Percentiles rank a stretch among this genome's conserved stretches.
phyloP scores from a whole-genome alignment of 2,113 vertebrate genomes.

The Saccopteryx leptura region DNA sequence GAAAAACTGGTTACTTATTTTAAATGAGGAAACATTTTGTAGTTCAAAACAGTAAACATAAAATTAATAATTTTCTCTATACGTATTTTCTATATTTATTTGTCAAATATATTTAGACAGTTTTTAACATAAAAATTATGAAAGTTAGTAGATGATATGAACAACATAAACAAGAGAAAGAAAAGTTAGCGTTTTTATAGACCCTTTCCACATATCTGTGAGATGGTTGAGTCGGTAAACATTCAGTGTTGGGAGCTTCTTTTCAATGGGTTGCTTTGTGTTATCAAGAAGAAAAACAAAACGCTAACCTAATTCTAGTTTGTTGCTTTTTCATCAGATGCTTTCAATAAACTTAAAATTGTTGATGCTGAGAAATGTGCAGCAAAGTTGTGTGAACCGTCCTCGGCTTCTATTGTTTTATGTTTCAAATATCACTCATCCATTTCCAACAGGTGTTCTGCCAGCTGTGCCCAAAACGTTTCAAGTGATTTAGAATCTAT shows the following conservation, averaged over 20 bases:
- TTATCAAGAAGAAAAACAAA: constrained; percentile 61
- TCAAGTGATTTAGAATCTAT: constrained; percentile 22
- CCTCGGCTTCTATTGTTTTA: not conserved
- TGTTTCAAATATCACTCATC: not conserved
- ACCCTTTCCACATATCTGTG: not conserved
- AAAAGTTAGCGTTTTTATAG: not conserved
- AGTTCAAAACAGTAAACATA: constrained; percentile 37
- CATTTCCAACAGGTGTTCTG: not conserved
- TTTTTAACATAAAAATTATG: not conserved
- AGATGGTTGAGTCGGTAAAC: not conserved
- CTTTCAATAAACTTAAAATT: not conserved
- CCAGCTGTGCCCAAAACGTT: not conserved
- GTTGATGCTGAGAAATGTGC: not conserved
- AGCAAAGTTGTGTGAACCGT: not conserved
- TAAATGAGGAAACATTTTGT: not conserved
- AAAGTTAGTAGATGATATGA: not conserved
- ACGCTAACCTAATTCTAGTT: not conserved
- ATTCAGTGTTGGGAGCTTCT: not conserved
- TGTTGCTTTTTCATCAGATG: not conserved
- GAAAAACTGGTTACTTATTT: not conserved
- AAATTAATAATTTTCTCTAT: constrained; percentile 17
- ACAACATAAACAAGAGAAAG: not conserved
- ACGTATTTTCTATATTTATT: not conserved
- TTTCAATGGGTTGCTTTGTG: not conserved
- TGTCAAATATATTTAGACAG: constrained; percentile 44